A percentile compares a stretch with the other conserved stretches of the same genome.
Evolutionary conservation across 92 coral and sea anemone species (phyloP).

Genomic region (Muricea muricata): DNA sequence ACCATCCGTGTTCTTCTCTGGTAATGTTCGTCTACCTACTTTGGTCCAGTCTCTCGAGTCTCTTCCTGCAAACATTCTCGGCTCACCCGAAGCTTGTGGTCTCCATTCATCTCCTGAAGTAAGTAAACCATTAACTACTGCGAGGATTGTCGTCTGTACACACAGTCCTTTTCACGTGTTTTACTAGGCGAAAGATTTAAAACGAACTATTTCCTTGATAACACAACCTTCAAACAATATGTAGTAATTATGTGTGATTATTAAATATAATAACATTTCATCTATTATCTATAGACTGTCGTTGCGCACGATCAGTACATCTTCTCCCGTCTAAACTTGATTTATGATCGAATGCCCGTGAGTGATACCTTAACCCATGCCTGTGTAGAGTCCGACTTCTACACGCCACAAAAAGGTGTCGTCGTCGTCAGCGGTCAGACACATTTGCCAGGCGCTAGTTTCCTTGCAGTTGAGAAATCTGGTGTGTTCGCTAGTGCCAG

Average conservation of each 20-base stretch:
- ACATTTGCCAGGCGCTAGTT: constrained; percentile 85
- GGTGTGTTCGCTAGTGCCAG: constrained; percentile 99
- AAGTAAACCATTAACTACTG: too few species aligned
- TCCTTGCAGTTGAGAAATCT: constrained; percentile 74
- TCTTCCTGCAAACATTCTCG: constrained; percentile 78
- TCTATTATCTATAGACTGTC: constrained; percentile 67
- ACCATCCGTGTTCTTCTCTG: constrained; percentile 84
- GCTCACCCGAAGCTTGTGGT: constrained; percentile 96
- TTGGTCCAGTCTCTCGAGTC: constrained; percentile 84
- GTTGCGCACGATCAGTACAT: constrained; percentile 93
- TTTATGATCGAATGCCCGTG: constrained; percentile 92
- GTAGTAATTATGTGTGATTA: too few species aligned
- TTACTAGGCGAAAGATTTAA: too few species aligned
- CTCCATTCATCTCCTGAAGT: constrained; percentile 95
- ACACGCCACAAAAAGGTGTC: constrained; percentile 85
- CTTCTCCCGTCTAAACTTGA: constrained; percentile 84
- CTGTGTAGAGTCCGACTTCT: constrained; percentile 75
- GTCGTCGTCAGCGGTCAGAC: constrained; percentile 80
- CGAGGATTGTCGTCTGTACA: too few species aligned
- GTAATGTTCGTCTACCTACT: constrained; percentile 75
- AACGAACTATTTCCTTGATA: too few species aligned
- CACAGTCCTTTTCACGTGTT: too few species aligned
- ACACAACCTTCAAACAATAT: too few species aligned
- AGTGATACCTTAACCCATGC: constrained; percentile 92
- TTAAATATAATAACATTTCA: too few species aligned